Evolutionary conservation across 2,888 invertebrate species (phyloP).

Genomic region (Diogma glabrata): DNA sequence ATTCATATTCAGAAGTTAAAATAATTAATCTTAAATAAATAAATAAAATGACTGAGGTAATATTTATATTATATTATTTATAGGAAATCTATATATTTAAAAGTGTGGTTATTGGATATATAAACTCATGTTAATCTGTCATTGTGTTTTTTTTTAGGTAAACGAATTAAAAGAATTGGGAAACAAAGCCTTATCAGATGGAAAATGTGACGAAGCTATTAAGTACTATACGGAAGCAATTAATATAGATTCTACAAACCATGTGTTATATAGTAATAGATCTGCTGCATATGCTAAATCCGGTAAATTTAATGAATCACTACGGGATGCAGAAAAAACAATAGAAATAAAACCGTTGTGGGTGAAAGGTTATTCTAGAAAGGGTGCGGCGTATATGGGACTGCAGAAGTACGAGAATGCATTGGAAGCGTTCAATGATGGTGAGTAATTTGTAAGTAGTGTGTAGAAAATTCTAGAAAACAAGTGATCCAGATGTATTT

Average conservation of each 20-base stretch:
- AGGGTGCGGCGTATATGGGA: constrained; percentile 74
- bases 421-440: constrained; percentile 60
- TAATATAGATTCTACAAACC: constrained; percentile 62
- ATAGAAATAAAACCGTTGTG: constrained; percentile 70
- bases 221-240: constrained; percentile 73
- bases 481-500: no score
- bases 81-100: not conserved
- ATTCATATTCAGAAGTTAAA: no score
- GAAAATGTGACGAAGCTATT: constrained; percentile 68
- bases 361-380: constrained; percentile 81
- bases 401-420: constrained; percentile 65
- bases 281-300: constrained; percentile 84
- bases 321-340: constrained; percentile 78
- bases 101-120: constrained; percentile 7
- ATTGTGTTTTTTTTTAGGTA: constrained; percentile 43
- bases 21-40: no score
- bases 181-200: constrained; percentile 67
- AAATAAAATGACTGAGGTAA: constrained; percentile 1
- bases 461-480: no score
- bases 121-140: not conserved
- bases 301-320: constrained; percentile 57
- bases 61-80: not conserved
- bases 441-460: constrained; percentile 40
- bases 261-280: constrained; percentile 83
- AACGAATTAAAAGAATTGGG: constrained; percentile 75